A percentile compares a stretch with the other conserved stretches of the same genome.
phyloP scores from a whole-genome alignment of 2,888 invertebrate species.

The Kryphioiulus occultus region DNA sequence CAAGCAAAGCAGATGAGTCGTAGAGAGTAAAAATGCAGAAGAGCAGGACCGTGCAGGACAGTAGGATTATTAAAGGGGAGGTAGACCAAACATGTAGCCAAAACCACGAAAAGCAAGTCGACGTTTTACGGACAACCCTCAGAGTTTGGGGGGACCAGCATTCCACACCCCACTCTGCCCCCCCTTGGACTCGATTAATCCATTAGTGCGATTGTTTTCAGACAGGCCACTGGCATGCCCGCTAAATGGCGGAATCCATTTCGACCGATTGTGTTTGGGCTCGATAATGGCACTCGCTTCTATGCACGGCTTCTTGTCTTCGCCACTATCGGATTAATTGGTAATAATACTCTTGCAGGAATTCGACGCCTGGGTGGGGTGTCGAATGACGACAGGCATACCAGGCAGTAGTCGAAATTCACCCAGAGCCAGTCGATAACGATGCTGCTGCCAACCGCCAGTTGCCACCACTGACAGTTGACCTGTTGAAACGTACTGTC shows the following conservation, averaged over 20 bases:
- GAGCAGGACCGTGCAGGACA: too few relatives aligned
- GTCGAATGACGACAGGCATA: conserved; percentile 20
- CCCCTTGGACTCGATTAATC: background rate
- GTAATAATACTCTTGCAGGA: conserved; percentile 12
- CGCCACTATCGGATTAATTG: conserved; percentile 19
- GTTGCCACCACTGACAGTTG: background rate
- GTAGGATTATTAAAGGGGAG: too few relatives aligned
- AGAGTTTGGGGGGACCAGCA: too few relatives aligned
- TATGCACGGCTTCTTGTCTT: background rate
- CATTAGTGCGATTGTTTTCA: conserved; percentile 18
- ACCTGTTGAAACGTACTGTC: conserved; percentile 12
- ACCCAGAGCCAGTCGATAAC: background rate
- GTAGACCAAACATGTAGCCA: too few relatives aligned
- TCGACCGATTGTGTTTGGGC: background rate
- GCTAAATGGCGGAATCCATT: background rate
- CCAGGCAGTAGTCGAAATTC: too few relatives aligned
- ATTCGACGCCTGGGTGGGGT: conserved; percentile 9
- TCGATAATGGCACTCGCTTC: background rate
- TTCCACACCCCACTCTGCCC: too few relatives aligned
- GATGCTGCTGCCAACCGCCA: background rate
- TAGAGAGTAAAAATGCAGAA: too few relatives aligned
- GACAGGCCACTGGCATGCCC: background rate
- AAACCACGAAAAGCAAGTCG: too few relatives aligned
- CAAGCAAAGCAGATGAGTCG: too few relatives aligned
- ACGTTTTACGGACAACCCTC: too few relatives aligned